Percentiles rank a stretch among this genome's conserved stretches.
These are phyloP conservation scores for Pollenia angustigena DNA, from an alignment of 2,888 invertebrate species.

Conservation along the genomic window DNA sequence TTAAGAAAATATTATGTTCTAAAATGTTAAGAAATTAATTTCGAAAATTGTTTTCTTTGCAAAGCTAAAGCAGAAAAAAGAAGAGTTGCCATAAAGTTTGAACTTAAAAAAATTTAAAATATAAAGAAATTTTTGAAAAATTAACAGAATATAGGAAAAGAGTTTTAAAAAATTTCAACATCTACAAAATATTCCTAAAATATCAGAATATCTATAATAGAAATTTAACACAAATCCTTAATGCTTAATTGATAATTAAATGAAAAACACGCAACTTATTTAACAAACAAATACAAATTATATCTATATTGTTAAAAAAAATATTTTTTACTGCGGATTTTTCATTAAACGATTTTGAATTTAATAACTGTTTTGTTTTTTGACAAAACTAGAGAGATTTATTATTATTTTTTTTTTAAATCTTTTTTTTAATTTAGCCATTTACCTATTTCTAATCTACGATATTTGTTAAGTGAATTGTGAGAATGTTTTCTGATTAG, in stretches of 20 bases:
- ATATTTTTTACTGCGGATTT: no score
- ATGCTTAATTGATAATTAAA: slow-evolving; percentile 7
- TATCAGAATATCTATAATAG: slow-evolving; percentile 63
- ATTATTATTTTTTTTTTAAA: slow-evolving; percentile 39
- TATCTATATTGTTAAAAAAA: no score
- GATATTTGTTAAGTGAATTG: slow-evolving; percentile 85
- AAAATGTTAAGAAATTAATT: no score
- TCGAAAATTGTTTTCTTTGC: no score
- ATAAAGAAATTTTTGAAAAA: slow-evolving; percentile 5
- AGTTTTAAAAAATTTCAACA: slow-evolving; percentile 3
- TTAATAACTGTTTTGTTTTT: not conserved
- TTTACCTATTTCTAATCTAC: slow-evolving; percentile 85
- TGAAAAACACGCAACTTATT: slow-evolving; percentile 20
- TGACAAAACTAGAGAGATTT: not conserved
- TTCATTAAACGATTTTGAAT: not conserved
- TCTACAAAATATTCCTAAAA: slow-evolving; percentile 38
- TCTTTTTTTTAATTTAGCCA: slow-evolving; percentile 75
- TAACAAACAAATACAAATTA: not conserved
- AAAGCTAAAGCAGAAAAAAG: no score
- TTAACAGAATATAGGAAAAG: not conserved
- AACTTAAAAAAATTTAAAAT: not conserved
- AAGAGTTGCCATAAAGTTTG: no score
- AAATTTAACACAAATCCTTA: slow-evolving; percentile 72
- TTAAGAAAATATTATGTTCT: no score
- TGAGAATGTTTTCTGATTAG: slow-evolving; percentile 84